Base-by-base conservation (phyloP, 2,113 vertebrate species). In the Cygnus buccinator region DNA sequence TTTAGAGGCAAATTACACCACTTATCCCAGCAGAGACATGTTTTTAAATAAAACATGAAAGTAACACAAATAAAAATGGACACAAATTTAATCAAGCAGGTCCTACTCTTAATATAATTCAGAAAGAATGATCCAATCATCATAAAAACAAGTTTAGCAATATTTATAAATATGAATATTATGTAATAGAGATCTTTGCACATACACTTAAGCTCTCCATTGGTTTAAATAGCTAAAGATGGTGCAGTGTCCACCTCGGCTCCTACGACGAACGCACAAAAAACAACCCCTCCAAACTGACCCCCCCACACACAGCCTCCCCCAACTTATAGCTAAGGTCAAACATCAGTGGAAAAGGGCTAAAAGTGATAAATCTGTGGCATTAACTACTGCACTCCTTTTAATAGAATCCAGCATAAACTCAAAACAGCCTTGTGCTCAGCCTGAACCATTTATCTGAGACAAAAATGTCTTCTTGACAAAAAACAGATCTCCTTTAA, bases 401-500 rank as follows among this genome's bases (percentile, higher is more conserved):
- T 98, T 98, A 98, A 98, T 98, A 97, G 96, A 97, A 98, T 97
- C 97, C 96, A 97, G 97, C 95, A 96, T 95, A 98, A 98, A 98
- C 98, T 97, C 97, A 97, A 98, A 98, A 95, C 96, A 98, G 97
- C 95, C 97, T 95, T 89, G 28, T 4, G 96, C 95, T 97, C 96
- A 98, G 97, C 97, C 87, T 90, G 96, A 98, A 98, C 97, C 97
- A 97, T 97, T 98, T 97, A 98, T 98, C 97, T 98, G 89, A 97
- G 96, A 98, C 90, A 98, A 98, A 98, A 98, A 98, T 97, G 97
- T 97, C 98, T 97, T 96, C 92, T 95, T 98, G 98, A 99, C 98
- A 99, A 97, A 98, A 99, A 98, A 94, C 98, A 99, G 98, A 98
- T 97, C 98, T 93, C 96, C 97, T 97, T 98, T 98, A 98, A 98